Base-by-base conservation (phyloP, 2,888 invertebrate species). In the Empis livida region DNA sequence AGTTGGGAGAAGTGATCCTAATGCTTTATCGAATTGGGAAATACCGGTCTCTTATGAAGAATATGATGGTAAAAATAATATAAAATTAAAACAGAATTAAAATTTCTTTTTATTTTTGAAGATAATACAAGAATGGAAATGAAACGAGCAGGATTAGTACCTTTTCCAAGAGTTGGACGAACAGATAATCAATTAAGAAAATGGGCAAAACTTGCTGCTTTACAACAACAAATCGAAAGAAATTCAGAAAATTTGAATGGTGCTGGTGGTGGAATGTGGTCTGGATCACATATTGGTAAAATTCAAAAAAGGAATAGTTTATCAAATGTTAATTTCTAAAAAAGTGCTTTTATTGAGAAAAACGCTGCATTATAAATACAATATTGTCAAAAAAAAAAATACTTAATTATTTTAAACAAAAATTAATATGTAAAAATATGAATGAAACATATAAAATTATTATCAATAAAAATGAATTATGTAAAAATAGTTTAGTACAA, bases 251-350 rank as follows among this genome's bases (percentile, higher is more conserved):
- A 65, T 8, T 63, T 15, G n/a, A 46, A 43, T 43, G 59, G 67
- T 44, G 67, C 67, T 41, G 71, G 66, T 35, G 67, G 68, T 17
- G 73, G 73, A 1, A 73, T 82, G 67, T 83, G 82, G 83, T 82
- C 82, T 56, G 83, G 82, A 35, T 80, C 80, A 1, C 69, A 81
- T 40, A 68, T 82, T 20, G 83, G 79, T 47, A 71, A 77, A 51
- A 62, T 70, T 1, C 70, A 68, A 51, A 73, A 70, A 56, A 48
- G 60, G 42, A 57, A 50, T 43, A 16, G 46, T 49, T 23, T 47
- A 50, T 43, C 20, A 20, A 20, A 6, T 27, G 23, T 8, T 6
- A 27, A 27, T 27, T 27, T 6, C 23, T 27, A 27, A 27, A 6
- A 20, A 20, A 20, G n/a, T 20, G 23, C 5, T 27, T 20, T 20